Evolutionary conservation across 2,888 invertebrate species (phyloP).

Genomic region (Pyralis farinalis): DNA sequence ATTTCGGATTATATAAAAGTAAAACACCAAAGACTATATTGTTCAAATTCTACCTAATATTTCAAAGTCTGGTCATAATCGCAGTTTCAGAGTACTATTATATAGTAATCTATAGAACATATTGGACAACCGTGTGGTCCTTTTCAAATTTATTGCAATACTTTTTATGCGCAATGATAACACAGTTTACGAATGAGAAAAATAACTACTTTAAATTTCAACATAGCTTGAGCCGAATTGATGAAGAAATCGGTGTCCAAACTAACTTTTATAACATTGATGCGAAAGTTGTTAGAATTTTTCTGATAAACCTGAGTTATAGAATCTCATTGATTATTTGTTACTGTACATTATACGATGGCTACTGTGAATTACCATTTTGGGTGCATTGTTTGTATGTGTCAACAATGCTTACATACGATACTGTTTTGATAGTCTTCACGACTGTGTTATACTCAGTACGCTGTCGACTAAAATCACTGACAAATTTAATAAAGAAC

Average conservation of each 20-base stretch:
- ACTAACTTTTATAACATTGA: slow-evolving; percentile 6
- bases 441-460: slow-evolving; percentile 11
- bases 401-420: slow-evolving; percentile 3
- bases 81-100: too few species aligned
- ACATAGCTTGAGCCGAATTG: slow-evolving; percentile 7
- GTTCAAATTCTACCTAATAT: background rate
- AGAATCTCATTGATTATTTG: background rate
- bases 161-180: slow-evolving; percentile 3
- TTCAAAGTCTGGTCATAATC: background rate
- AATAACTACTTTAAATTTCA: background rate
- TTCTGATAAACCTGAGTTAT: background rate
- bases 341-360: slow-evolving; percentile 1
- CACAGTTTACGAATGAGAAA: slow-evolving; percentile 1
- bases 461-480: slow-evolving; percentile 10
- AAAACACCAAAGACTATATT: background rate
- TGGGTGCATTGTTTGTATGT: background rate
- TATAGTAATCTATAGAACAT: background rate
- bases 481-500: slow-evolving; percentile 3
- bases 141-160: background rate
- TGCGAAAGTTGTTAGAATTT: background rate
- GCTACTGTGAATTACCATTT: background rate
- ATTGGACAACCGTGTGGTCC: background rate
- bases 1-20: background rate
- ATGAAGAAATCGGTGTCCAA: slow-evolving; percentile 2
- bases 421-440: slow-evolving; percentile 11